Evolutionary conservation across 2,888 invertebrate species (phyloP).

Genomic region (Apamea sordens): DNA sequence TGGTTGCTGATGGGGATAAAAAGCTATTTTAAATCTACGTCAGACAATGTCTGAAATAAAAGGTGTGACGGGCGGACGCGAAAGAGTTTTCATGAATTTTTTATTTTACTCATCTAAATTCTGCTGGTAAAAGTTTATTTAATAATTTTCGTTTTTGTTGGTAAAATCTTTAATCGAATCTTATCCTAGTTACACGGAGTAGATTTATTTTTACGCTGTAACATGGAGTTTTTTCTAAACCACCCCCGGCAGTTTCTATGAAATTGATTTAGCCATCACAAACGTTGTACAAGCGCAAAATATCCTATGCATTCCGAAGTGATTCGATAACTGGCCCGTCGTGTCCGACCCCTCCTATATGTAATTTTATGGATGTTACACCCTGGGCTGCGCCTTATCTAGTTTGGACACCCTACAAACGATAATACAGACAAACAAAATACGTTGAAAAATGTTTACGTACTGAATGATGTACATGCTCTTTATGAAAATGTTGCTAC

Average conservation of each 20-base stretch:
- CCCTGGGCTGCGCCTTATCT: slow-evolving; percentile 72
- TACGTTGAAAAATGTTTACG: neutral
- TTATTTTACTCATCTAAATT: slow-evolving; percentile 27
- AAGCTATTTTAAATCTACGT: slow-evolving; percentile 41
- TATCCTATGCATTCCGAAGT: slow-evolving; percentile 85
- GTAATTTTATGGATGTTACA: slow-evolving; percentile 83
- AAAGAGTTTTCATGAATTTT: slow-evolving; percentile 23
- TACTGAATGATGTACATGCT: slow-evolving; percentile 20
- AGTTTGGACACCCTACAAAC: slow-evolving; percentile 73
- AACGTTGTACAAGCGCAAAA: slow-evolving; percentile 77
- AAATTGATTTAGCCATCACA: slow-evolving; percentile 74
- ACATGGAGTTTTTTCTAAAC: slow-evolving; percentile 6
- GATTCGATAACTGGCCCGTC: slow-evolving; percentile 82
- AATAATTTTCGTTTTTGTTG: neutral
- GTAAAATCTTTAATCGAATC: neutral
- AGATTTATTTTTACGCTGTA: neutral
- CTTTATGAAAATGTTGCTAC: slow-evolving; percentile 22
- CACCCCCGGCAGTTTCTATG: slow-evolving; percentile 55
- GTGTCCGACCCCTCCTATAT: slow-evolving; percentile 70
- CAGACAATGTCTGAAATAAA: slow-evolving; percentile 33
- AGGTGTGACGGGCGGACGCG: neutral
- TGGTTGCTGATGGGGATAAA: slow-evolving; percentile 39
- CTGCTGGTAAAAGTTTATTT: neutral
- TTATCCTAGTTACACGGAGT: neutral
- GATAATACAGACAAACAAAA: slow-evolving; percentile 39